phyloP scores from a whole-genome alignment of 2,113 vertebrate species.

The Sinocyclocheilus anophthalmus region DNA sequence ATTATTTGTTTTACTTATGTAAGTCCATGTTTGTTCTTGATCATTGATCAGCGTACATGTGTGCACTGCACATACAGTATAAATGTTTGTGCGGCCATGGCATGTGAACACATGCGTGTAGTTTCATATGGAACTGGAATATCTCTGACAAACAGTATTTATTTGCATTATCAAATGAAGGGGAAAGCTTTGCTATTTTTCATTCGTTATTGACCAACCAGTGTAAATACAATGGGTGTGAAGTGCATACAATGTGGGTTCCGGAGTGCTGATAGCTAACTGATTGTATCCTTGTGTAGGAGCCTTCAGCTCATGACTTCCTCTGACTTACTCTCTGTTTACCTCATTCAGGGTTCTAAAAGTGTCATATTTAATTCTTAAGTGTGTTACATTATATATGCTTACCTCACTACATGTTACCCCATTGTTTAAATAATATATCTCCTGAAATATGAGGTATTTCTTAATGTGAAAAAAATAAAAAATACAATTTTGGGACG shows the following conservation, averaged over 20 bases:
- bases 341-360: conserved; percentile 21
- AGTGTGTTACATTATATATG: not conserved
- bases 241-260: conserved; percentile 48
- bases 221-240: conserved; percentile 54
- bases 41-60: not conserved
- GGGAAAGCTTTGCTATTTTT: conserved; percentile 51
- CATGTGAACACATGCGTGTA: conserved; percentile 14
- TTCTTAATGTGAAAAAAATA: not conserved
- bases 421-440: not conserved
- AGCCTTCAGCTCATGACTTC: conserved; percentile 29
- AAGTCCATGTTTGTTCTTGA: not conserved
- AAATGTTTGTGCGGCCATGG: conserved; percentile 12
- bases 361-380: conserved; percentile 1
- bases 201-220: conserved; percentile 50
- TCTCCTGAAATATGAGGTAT: not conserved
- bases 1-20: conserved; percentile 8
- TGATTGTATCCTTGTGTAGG: conserved; percentile 56
- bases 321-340: conserved; percentile 44
- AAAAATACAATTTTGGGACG: not conserved
- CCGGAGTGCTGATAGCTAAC: conserved; percentile 50
- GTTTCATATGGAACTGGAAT: conserved; percentile 32
- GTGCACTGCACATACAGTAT: not conserved
- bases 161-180: conserved; percentile 56
- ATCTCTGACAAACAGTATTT: conserved; percentile 42
- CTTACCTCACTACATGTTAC: not conserved